Evolutionary conservation across 2,113 vertebrate genomes (phyloP).

Genomic region (Heliornis fulica): DNA sequence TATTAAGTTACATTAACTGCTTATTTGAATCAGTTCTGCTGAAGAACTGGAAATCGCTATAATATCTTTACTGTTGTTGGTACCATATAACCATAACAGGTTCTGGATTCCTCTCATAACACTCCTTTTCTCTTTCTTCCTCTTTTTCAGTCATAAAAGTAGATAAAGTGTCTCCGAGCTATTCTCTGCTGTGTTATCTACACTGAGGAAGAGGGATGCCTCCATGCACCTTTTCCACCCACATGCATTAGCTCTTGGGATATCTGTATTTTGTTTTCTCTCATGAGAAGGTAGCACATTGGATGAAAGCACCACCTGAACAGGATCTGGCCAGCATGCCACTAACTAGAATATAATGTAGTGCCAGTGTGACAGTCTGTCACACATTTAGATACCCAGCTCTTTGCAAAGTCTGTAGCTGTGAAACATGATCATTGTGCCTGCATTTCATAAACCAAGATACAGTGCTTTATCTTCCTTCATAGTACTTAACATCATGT

Average conservation of each 20-base stretch:
- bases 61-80: not conserved
- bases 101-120: not conserved
- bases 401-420: not conserved
- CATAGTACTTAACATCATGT: not conserved
- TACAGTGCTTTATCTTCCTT: not conserved
- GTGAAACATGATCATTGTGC: rapidly evolving
- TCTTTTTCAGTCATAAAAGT: not conserved
- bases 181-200: not conserved
- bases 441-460: not conserved
- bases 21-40: not conserved
- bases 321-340: not conserved
- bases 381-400: not conserved
- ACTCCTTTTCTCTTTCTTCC: not conserved
- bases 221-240: not conserved
- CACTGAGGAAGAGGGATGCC: not conserved
- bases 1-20: not conserved
- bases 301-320: not conserved
- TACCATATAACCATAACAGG: not conserved
- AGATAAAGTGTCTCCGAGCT: not conserved
- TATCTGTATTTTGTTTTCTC: not conserved
- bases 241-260: not conserved
- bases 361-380: not conserved
- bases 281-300: not conserved
- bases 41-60: not conserved
- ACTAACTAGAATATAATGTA: not conserved